Evolutionary conservation across 1,140 invertebrate genomes (phyloP).

Genomic region (Leptopilina boulardi): DNA sequence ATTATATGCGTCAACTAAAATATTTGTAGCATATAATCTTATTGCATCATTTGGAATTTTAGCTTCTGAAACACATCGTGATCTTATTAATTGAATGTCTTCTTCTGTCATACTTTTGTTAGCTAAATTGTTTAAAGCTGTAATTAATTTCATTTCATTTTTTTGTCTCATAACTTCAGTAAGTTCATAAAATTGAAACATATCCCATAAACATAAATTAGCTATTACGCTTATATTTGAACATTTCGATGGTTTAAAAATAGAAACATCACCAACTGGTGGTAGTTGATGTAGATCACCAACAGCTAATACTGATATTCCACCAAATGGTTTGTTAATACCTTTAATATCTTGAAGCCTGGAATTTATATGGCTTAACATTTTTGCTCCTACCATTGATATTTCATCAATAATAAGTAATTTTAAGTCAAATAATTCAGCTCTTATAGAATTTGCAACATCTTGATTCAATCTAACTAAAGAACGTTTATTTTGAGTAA

Average conservation of each 20-base stretch:
- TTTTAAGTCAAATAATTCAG: slow-evolving; percentile 54
- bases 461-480: slow-evolving; percentile 44
- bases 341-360: slow-evolving; percentile 64
- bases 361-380: slow-evolving; percentile 55
- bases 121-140: slow-evolving; percentile 49
- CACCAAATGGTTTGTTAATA: slow-evolving; percentile 53
- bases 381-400: slow-evolving; percentile 62
- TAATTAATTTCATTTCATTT: slow-evolving; percentile 50
- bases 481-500: slow-evolving; percentile 43
- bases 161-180: slow-evolving; percentile 58
- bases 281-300: slow-evolving; percentile 58
- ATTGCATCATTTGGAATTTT: slow-evolving; percentile 41
- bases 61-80: slow-evolving; percentile 36
- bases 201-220: slow-evolving; percentile 44
- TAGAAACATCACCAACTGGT: slow-evolving; percentile 46
- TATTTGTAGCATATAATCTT: slow-evolving; percentile 42
- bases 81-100: slow-evolving; percentile 40
- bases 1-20: slow-evolving; percentile 36
- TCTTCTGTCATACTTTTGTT: slow-evolving; percentile 9
- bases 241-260: slow-evolving; percentile 43
- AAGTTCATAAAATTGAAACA: slow-evolving; percentile 54
- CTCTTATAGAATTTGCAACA: slow-evolving; percentile 49
- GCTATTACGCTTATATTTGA: slow-evolving; percentile 13
- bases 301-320: slow-evolving; percentile 54
- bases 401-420: slow-evolving; percentile 71